Conservation (phyloP, 2,888 invertebrate species). For the Cryptocephalus primarius region DNA sequence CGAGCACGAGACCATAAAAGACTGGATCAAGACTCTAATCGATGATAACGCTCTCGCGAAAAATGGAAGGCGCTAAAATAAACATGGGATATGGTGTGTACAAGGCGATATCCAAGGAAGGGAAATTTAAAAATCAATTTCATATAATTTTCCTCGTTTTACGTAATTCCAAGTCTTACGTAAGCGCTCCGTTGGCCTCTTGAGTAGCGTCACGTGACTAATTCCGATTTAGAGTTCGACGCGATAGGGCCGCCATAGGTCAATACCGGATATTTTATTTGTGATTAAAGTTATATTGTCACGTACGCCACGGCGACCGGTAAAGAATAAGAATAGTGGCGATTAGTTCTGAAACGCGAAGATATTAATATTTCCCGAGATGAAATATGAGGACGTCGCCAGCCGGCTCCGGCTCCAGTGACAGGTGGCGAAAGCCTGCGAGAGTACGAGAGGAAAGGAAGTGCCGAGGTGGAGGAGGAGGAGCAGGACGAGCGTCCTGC, state of each 20-base stretch:
- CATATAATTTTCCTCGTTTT: constrained; percentile 18
- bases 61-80: constrained; percentile 26
- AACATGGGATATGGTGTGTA: constrained; percentile 29
- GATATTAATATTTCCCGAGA: constrained; percentile 1
- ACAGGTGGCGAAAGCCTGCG: constrained; percentile 32
- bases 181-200: background rate
- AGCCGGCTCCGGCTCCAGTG: constrained; percentile 12
- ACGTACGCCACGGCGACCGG: background rate
- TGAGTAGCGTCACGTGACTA: too few species aligned
- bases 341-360: background rate
- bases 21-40: constrained; percentile 7
- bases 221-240: too few species aligned
- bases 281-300: background rate
- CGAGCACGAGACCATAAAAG: background rate
- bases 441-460: constrained; percentile 5
- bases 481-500: constrained; percentile 14
- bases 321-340: background rate
- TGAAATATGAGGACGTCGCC: constrained; percentile 1
- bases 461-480: constrained; percentile 23
- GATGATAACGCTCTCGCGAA: constrained; percentile 16
- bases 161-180: constrained; percentile 11
- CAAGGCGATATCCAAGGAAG: constrained; percentile 23
- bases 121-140: constrained; percentile 32
- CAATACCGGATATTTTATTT: background rate
- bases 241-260: background rate